Evolutionary conservation across 1,140 invertebrate species (phyloP).

Genomic region (Brachionus rotundiformis): DNA sequence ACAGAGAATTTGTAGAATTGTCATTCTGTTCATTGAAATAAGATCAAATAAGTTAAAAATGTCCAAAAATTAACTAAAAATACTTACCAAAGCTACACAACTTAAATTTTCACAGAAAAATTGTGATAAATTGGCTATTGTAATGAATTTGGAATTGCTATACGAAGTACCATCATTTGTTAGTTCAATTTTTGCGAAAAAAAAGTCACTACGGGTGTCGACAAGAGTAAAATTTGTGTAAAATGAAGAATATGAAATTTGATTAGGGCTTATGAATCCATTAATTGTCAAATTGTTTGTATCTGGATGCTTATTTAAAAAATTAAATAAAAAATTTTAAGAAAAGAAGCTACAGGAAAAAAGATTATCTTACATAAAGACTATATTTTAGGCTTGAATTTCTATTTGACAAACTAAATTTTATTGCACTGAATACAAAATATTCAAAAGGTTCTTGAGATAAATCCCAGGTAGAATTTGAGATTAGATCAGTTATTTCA

Average conservation of each 20-base stretch:
- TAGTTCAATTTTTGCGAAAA: neutral
- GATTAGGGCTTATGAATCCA: neutral
- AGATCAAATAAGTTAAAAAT: too few relatives aligned
- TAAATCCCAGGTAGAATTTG: neutral
- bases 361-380: neutral
- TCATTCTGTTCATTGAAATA: too few relatives aligned
- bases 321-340: neutral
- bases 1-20: neutral
- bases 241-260: neutral
- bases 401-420: neutral
- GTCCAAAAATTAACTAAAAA: neutral
- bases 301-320: slow-evolving; percentile 3
- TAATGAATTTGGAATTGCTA: neutral
- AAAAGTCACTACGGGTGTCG: neutral
- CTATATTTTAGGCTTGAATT: neutral
- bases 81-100: neutral
- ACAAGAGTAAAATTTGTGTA: neutral
- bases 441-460: neutral
- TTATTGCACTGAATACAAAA: neutral
- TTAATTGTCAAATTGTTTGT: neutral
- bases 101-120: neutral
- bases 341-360: neutral
- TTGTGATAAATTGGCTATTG: neutral
- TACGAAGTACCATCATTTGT: neutral
- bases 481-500: neutral